A percentile compares a stretch with the other conserved stretches of the same genome.
Conservation (phyloP, 2,797 vertebrate genomes). For the Xenops minutus region DNA sequence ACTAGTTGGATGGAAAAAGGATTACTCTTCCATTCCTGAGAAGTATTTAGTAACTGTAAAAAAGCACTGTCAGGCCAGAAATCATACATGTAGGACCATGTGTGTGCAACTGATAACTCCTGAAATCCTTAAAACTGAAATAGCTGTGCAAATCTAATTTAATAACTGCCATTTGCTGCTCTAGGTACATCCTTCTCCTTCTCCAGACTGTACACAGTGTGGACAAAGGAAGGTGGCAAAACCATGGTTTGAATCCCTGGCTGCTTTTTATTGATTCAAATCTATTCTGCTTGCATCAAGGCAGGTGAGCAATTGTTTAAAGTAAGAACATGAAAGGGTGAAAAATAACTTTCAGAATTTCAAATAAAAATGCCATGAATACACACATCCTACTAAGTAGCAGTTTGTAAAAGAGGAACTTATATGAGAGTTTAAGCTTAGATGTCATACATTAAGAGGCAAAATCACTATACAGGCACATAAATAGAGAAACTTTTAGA, state of each 20-base stretch:
- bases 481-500: neutral
- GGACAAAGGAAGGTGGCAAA: neutral
- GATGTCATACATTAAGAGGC: neutral
- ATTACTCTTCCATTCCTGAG: conserved; percentile 20
- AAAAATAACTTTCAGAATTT: neutral
- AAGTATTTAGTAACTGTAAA: conserved; percentile 27
- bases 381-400: neutral
- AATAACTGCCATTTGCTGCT: neutral
- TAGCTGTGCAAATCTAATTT: neutral
- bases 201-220: neutral
- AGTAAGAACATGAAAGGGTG: neutral
- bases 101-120: conserved; percentile 19
- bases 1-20: neutral
- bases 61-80: neutral
- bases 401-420: neutral
- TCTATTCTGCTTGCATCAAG: neutral
- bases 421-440: neutral
- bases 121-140: conserved; percentile 21
- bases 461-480: neutral
- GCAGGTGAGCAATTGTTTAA: neutral
- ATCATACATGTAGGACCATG: neutral
- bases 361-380: neutral
- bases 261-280: neutral
- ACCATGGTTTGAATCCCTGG: neutral
- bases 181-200: neutral